These are phyloP conservation scores for Liasis olivaceus DNA, from an alignment of 2,797 vertebrate genomes.

Conservation along the genomic window DNA sequence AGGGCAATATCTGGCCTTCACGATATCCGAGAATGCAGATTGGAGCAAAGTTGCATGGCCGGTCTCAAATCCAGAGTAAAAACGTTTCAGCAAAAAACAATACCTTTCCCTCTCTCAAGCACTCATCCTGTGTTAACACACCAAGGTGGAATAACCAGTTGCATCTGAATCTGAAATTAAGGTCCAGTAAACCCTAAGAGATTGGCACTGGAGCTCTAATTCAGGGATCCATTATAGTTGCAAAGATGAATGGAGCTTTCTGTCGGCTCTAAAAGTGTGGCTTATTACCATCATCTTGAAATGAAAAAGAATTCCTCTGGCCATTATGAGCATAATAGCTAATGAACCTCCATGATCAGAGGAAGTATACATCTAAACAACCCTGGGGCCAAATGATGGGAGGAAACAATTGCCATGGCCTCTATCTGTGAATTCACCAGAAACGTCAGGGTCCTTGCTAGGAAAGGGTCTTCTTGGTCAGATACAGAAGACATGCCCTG, in stretches of 20 bases:
- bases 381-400: neutral
- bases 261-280: too few relatives aligned
- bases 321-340: neutral
- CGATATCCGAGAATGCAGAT: neutral
- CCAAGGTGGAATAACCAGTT: neutral
- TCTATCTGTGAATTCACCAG: neutral
- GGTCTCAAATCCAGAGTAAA: conserved; percentile 19
- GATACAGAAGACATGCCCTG: neutral
- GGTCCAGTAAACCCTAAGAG: neutral
- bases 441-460: neutral
- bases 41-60: neutral
- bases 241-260: too few relatives aligned
- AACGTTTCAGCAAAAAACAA: neutral
- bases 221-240: neutral
- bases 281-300: neutral
- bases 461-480: neutral
- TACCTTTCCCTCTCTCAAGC: neutral
- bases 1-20: neutral
- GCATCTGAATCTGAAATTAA: neutral
- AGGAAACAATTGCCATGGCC: neutral
- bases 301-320: neutral
- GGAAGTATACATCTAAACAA: neutral
- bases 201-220: neutral
- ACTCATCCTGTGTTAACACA: neutral
- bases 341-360: neutral